Conservation (phyloP, 2,113 vertebrate species). For the Oriolus oriolus region DNA sequence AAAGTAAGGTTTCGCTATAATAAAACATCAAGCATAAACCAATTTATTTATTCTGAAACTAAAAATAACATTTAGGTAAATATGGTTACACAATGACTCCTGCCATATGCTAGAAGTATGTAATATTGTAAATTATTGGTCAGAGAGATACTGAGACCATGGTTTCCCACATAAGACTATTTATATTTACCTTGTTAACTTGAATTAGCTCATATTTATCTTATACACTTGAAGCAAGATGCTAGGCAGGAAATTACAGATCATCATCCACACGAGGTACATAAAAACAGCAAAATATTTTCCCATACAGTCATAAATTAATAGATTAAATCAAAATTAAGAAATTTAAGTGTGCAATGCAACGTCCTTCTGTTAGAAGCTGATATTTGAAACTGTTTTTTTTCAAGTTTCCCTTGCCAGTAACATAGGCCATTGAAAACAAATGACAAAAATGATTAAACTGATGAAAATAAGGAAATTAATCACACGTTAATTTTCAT, state of each 20-base stretch:
- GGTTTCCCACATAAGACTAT: neutral
- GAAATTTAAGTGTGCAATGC: neutral
- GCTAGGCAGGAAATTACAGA: neutral
- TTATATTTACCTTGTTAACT: neutral
- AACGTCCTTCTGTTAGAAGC: neutral
- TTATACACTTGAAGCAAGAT: neutral
- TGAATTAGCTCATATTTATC: neutral
- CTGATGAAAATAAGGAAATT: neutral
- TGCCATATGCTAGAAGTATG: neutral
- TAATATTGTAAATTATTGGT: neutral
- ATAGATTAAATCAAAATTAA: neutral
- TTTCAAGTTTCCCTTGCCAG: neutral
- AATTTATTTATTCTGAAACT: neutral
- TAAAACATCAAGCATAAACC: neutral
- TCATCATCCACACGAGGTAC: neutral
- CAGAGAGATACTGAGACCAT: neutral
- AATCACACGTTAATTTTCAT: neutral
- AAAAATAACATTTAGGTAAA: neutral
- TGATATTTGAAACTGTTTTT: neutral
- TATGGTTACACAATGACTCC: neutral
- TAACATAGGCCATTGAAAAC: neutral
- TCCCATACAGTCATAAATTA: neutral
- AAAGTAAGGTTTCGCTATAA: neutral
- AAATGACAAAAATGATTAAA: neutral
- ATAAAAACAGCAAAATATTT: neutral